phyloP scores from a whole-genome alignment of 2,113 vertebrate species.

The Mustela nigripes region DNA sequence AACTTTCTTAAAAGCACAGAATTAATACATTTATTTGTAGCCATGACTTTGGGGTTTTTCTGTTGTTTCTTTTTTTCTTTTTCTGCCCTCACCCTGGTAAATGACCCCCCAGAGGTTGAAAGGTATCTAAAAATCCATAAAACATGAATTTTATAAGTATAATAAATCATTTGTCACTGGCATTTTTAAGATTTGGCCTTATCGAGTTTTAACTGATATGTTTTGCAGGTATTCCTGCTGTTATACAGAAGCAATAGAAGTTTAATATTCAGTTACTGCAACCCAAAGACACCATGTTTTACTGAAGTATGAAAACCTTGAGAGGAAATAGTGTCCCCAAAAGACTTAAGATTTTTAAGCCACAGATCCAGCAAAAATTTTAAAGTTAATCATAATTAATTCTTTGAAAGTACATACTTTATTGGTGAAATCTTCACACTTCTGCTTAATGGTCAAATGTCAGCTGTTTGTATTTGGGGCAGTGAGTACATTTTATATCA shows the following conservation, averaged over 20 bases:
- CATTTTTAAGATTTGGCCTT: constrained; percentile 71
- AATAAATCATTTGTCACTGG: constrained; percentile 70
- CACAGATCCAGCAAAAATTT: constrained; percentile 53
- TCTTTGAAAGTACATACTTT: constrained; percentile 51
- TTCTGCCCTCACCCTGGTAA: neutral
- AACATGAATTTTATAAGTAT: constrained; percentile 68
- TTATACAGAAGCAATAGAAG: constrained; percentile 64
- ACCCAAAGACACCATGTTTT: constrained; percentile 44
- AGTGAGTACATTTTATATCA: neutral
- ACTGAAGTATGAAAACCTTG: constrained; percentile 28
- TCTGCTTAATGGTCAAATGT: neutral
- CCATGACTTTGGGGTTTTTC: neutral
- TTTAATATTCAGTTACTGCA: constrained; percentile 67
- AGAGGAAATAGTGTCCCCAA: constrained; percentile 1
- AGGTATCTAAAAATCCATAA: constrained; percentile 69
- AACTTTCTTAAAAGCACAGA: neutral
- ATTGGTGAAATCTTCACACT: neutral
- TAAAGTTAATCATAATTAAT: constrained; percentile 51
- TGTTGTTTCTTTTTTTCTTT: neutral
- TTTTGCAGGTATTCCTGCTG: constrained; percentile 66
- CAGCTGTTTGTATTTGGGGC: neutral
- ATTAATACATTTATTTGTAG: constrained; percentile 41
- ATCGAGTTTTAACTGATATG: constrained; percentile 73
- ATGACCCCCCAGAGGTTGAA: neutral
- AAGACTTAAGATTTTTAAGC: constrained; percentile 39